phyloP scores from a whole-genome alignment of 2,113 vertebrate genomes.

The Macquaria australasica region DNA sequence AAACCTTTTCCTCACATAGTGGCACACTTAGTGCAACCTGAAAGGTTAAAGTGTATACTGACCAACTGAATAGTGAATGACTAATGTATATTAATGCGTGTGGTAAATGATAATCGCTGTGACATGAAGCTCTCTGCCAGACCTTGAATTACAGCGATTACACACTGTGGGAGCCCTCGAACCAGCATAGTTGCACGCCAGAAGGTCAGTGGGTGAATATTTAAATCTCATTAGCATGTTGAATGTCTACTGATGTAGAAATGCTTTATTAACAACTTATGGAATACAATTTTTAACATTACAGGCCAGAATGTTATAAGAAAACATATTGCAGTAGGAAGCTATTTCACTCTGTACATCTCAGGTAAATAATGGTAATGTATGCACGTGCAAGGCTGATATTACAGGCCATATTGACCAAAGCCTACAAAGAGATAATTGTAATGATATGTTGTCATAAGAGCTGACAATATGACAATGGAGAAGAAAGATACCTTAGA shows the following conservation, averaged over 20 bases:
- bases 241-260: conserved; percentile 27
- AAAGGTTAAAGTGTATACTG: background rate
- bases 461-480: background rate
- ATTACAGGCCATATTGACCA: background rate
- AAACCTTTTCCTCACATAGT: background rate
- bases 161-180: conserved; percentile 25
- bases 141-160: conserved; percentile 39
- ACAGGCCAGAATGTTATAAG: background rate
- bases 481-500: background rate
- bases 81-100: conserved; percentile 38
- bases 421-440: background rate
- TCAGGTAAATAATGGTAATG: conserved; percentile 1
- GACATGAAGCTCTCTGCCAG: conserved; percentile 29
- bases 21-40: background rate
- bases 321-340: background rate
- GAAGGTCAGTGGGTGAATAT: conserved; percentile 63
- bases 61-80: conserved; percentile 34
- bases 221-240: conserved; percentile 53
- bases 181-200: background rate
- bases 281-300: conserved; percentile 11
- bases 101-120: conserved; percentile 35
- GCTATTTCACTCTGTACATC: background rate
- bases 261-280: conserved; percentile 22
- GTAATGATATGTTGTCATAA: background rate
- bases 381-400: background rate